phyloP scores from a whole-genome alignment of 2,888 invertebrate species.

The Leptinotarsa rubiginosa region DNA sequence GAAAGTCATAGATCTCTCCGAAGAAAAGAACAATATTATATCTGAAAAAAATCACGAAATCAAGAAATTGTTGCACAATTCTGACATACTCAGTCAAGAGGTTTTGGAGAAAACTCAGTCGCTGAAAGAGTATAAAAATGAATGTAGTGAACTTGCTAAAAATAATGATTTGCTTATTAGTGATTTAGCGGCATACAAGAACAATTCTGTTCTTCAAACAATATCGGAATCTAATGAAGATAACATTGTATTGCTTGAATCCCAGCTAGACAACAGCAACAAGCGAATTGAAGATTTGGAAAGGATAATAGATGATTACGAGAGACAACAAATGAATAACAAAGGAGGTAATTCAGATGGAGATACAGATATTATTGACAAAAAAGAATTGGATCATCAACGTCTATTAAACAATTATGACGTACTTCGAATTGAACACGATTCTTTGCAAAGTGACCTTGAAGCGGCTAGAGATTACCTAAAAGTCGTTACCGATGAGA shows the following conservation, averaged over 20 bases:
- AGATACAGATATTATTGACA: conserved; percentile 31
- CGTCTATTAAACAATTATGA: conserved; percentile 57
- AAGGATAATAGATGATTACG: conserved; percentile 42
- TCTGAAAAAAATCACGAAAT: conserved; percentile 64
- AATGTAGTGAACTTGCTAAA: conserved; percentile 76
- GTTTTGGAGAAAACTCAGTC: conserved; percentile 60
- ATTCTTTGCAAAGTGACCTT: conserved; percentile 49
- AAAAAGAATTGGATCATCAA: conserved; percentile 51
- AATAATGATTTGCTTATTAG: conserved; percentile 78
- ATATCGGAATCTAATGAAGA: conserved; percentile 81
- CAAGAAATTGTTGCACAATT: conserved; percentile 62
- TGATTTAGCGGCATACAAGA: conserved; percentile 75
- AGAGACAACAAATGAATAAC: conserved; percentile 27
- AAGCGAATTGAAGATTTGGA: conserved; percentile 66
- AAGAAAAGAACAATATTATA: conserved; percentile 64
- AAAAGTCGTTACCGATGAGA: conserved; percentile 58
- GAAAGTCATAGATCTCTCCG: conserved; percentile 70
- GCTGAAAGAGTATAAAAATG: conserved; percentile 69
- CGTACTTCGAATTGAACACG: conserved; percentile 49
- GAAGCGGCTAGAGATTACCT: conserved; percentile 71
- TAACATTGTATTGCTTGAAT: conserved; percentile 73
- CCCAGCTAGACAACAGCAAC: conserved; percentile 71
- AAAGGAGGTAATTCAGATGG: conserved; percentile 23
- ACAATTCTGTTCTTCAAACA: conserved; percentile 75
- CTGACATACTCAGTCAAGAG: conserved; percentile 62